These are phyloP conservation scores for Puma concolor DNA, from an alignment of 2,113 vertebrate species.

Conservation along the genomic window DNA sequence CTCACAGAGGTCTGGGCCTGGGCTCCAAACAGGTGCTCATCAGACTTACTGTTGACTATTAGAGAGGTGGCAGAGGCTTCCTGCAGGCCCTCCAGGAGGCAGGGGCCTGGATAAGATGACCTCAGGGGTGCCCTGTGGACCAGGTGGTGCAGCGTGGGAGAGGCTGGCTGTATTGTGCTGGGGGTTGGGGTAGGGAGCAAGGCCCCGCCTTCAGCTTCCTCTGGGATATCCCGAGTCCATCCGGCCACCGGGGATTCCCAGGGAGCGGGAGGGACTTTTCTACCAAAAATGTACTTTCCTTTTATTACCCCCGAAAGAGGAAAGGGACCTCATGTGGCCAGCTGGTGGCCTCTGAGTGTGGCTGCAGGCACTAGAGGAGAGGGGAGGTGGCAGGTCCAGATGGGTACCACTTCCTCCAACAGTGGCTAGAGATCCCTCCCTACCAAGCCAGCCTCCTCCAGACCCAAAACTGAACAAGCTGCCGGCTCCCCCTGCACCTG, in stretches of 20 bases:
- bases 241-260: conserved; percentile 76
- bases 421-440: conserved; percentile 5
- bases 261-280: conserved; percentile 69
- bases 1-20: neutral
- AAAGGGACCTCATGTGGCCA: conserved; percentile 61
- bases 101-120: neutral
- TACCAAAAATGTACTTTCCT: conserved; percentile 78
- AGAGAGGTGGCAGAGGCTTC: neutral
- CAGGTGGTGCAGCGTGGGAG: conserved; percentile 50
- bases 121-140: neutral
- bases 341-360: conserved; percentile 26
- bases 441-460: neutral
- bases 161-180: conserved; percentile 42
- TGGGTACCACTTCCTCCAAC: conserved; percentile 33
- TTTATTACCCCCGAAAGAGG: conserved; percentile 66
- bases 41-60: neutral
- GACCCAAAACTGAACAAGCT: neutral
- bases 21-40: conserved; percentile 32
- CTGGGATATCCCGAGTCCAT: conserved; percentile 71
- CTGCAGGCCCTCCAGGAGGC: neutral
- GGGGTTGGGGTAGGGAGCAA: neutral
- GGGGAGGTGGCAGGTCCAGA: neutral
- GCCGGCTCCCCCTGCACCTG: neutral
- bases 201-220: conserved; percentile 58
- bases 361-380: neutral